phyloP scores from a whole-genome alignment of 2,888 invertebrate genomes.

The Plebejus melissa region DNA sequence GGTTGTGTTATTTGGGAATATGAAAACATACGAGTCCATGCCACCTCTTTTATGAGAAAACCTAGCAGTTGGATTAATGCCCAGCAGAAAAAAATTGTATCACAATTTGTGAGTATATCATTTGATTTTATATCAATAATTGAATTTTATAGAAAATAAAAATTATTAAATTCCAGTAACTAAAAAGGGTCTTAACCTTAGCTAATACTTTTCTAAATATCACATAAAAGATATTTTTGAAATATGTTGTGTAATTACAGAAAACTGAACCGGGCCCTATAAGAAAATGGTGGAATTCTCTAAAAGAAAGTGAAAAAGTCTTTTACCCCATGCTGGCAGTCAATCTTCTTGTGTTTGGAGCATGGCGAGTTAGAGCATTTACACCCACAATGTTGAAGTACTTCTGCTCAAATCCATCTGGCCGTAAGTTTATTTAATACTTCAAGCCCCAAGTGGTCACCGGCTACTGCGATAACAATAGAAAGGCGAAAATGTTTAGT shows the following conservation, averaged over 20 bases:
- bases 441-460: too few relatives aligned
- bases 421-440: constrained; percentile 75
- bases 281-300: constrained; percentile 84
- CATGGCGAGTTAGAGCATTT: constrained; percentile 88
- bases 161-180: too few relatives aligned
- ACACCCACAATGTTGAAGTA: constrained; percentile 88
- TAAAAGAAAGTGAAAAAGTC: constrained; percentile 86
- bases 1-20: constrained; percentile 94
- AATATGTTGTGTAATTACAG: constrained; percentile 43
- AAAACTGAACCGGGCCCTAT: constrained; percentile 60
- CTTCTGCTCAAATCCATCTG: constrained; percentile 90
- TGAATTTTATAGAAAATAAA: too few relatives aligned
- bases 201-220: too few relatives aligned
- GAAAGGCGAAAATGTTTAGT: too few relatives aligned
- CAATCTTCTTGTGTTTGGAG: constrained; percentile 88
- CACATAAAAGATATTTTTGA: neutral
- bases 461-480: too few relatives aligned
- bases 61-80: constrained; percentile 75
- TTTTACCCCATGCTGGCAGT: constrained; percentile 88
- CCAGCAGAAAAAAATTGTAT: constrained; percentile 56
- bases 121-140: neutral
- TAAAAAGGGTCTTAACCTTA: too few relatives aligned
- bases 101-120: constrained; percentile 49
- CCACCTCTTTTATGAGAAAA: constrained; percentile 70
- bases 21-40: constrained; percentile 82